Evolutionary conservation across 1,140 invertebrate genomes (phyloP).

Genomic region (Telenomus remus): DNA sequence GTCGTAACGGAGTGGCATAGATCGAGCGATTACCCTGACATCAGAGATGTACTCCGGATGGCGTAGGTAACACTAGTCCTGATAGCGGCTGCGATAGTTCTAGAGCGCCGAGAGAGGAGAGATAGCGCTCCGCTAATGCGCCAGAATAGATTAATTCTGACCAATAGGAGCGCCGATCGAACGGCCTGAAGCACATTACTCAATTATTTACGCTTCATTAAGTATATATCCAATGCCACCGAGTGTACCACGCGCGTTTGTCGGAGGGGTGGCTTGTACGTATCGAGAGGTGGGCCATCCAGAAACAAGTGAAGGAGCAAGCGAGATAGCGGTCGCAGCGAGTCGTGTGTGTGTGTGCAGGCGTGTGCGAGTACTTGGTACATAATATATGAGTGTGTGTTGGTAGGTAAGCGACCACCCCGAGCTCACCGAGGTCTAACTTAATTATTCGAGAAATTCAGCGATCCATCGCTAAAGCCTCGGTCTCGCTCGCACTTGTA

Average conservation of each 20-base stretch:
- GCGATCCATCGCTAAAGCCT: conserved; percentile 73
- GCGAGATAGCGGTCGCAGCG: conserved; percentile 32
- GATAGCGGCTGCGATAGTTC: conserved; percentile 41
- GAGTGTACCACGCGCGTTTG: conserved; percentile 67
- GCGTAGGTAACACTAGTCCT: conserved; percentile 39
- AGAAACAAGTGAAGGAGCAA: conserved; percentile 23
- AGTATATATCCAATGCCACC: conserved; percentile 76
- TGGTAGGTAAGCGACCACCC: conserved; percentile 73
- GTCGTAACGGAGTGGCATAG: conserved; percentile 39
- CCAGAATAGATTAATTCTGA: conserved; percentile 76
- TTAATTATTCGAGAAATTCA: conserved; percentile 77
- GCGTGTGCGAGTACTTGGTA: conserved; percentile 58
- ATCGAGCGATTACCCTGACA: conserved; percentile 50
- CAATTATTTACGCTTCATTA: conserved; percentile 77
- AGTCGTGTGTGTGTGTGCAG: conserved; percentile 59
- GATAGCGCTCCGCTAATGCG: conserved; percentile 73
- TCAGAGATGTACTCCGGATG: conserved; percentile 55
- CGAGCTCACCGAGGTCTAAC: conserved; percentile 72
- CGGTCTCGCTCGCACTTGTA: conserved; percentile 44
- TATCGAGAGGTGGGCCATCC: conserved; percentile 48
- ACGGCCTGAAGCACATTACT: conserved; percentile 76
- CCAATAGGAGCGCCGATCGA: conserved; percentile 75
- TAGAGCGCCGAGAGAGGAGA: conserved; percentile 55
- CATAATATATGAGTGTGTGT: conserved; percentile 74
- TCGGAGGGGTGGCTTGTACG: conserved; percentile 55